Evolutionary conservation across 2,888 invertebrate species (phyloP), one percentile per base, ranked within the genome.

Genomic region (Metacarcinus magister): DNA sequence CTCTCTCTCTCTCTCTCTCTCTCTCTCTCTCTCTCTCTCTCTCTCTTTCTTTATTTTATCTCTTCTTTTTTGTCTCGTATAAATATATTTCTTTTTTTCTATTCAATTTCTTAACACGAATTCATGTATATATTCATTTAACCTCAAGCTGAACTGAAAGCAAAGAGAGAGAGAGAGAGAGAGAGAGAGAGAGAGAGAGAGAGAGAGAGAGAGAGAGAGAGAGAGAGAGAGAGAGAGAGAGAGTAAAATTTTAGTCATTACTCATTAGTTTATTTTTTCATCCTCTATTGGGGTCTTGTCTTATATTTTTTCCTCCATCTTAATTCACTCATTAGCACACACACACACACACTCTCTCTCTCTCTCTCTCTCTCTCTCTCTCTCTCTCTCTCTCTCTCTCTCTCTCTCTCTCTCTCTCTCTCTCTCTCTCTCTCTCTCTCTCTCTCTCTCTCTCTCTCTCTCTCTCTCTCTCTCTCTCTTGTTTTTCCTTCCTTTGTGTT

Each of bases 401-500:
- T 92, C 92, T 92, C 43, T 92, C 92, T 28, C 43, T 39, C 92
- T 92, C 92, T 92, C 93, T 93, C 54, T 93, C 93, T 93, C 48
- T 48, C 93, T 93, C 93, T 93, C 93, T 93, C 93, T 93, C 93
- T 93, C 93, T 93, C 93, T 93, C 93, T 93, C 93, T 93, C 93
- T 93, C 93, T 93, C 93, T 93, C 48, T 46, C 93, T 93, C 43
- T 48, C 93, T 93, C 93, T 93, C 43, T 48, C 93, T 93, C 48
- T 43, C 48, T 46, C 93, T 46, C 93, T 93, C 93, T 93, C 60
- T 54, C 93, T 93, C 46, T 93, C 93, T 93, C 60, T 54, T 67
- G 23, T 32, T 54, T 28, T 28, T 32, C n/a, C 60, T 54, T 67
- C 60, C 93, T 93, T 67, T 93, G 23, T n/a, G 32, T 32, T 28